Base-by-base conservation (phyloP, 53 echinoderm and acorn worm genomes). In the Crossaster papposus region DNA sequence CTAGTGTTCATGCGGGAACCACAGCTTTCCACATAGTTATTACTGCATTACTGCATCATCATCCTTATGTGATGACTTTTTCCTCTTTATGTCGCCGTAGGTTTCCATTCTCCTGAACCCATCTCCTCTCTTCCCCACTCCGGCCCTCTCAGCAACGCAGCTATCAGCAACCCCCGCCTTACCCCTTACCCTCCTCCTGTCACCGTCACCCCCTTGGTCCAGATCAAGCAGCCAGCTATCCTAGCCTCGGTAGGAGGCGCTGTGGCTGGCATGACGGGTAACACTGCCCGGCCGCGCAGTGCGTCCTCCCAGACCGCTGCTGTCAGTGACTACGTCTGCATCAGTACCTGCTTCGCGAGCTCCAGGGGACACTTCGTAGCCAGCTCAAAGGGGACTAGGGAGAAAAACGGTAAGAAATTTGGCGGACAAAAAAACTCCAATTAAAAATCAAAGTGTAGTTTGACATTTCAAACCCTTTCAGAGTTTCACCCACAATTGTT, bases 31-130 rank as follows among this genome's bases (percentile, higher is more conserved):
- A 44, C 5, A 44, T 44, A 9, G 6, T 44, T n/a, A n/a, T n/a
- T n/a, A n/a, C n/a, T n/a, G n/a, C n/a, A n/a, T n/a, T n/a, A n/a
- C n/a, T n/a, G n/a, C n/a, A 52, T 10, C 20, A 64, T 64, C 64
- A 23, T 11, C 28, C 28, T 68, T 26, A 10, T n/a, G 4, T 68
- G 68, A 68, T 44, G 44, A 44, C 44, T 7, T 44, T 44, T 44
- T 44, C 44, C 44, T 44, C 5, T 44, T 80, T 63, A 9, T 79
- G 65, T 77, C 28, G 38, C 15, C 33, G 5, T 91, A 99, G 99
- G 99, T 77, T 98, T 98, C 90, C 96, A 99, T 71, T 93, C 94
- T 10, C 93, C 96, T 1, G 99, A 99, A 22, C 90, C 95, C 26
- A 90, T 94, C 37, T 87, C 95, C 84, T 62, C 94, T 38, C 26